These are phyloP conservation scores for Poecile atricapillus DNA, from an alignment of 2,113 vertebrate species.

Conservation along the genomic window DNA sequence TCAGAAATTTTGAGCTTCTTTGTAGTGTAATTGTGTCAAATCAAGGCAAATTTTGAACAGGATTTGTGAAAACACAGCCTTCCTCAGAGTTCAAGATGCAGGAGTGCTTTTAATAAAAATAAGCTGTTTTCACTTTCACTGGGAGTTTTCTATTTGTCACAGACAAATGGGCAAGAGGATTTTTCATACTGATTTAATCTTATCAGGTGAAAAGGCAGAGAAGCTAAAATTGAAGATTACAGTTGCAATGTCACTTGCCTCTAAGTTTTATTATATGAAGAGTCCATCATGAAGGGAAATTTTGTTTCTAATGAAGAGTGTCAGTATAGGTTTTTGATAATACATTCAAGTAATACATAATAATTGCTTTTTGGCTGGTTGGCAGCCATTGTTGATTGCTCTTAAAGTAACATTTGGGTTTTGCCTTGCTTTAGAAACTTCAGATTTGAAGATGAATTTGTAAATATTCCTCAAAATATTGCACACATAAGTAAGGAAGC, in stretches of 20 bases:
- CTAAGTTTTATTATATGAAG: not conserved
- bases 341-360: not conserved
- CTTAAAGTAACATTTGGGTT: not conserved
- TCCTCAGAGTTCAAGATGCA: not conserved
- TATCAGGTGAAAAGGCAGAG: not conserved
- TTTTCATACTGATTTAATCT: not conserved
- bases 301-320: not conserved
- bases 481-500: slow-evolving; percentile 81
- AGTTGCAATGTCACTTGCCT: not conserved
- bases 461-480: slow-evolving; percentile 84
- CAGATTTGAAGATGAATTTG: slow-evolving; percentile 84
- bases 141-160: not conserved
- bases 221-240: not conserved
- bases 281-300: not conserved
- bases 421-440: slow-evolving; percentile 80
- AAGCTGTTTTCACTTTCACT: not conserved
- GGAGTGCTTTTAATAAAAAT: not conserved
- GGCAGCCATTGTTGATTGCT: not conserved
- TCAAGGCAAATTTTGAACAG: not conserved
- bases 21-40: not conserved
- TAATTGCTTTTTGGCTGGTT: not conserved
- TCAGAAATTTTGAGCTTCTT: not conserved
- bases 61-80: not conserved
- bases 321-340: not conserved
- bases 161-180: not conserved